phyloP scores from a whole-genome alignment of 2,888 invertebrate species.

The Torymus tubicola region DNA sequence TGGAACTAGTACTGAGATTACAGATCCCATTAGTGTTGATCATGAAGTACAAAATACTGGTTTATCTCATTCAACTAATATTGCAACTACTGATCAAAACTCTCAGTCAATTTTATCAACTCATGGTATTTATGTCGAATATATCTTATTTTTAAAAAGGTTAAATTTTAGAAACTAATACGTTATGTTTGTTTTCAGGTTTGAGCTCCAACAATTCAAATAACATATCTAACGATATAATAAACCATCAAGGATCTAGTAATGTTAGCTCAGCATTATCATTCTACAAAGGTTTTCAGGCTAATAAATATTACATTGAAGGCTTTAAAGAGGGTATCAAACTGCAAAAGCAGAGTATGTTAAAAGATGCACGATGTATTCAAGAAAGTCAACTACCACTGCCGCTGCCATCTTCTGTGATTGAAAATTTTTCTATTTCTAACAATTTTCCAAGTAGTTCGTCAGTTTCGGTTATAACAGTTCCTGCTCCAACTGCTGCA shows the following conservation, averaged over 20 bases:
- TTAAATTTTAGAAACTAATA: constrained; percentile 29
- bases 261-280: constrained; percentile 70
- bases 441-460: constrained; percentile 64
- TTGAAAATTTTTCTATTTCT: constrained; percentile 66
- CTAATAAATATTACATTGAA: constrained; percentile 63
- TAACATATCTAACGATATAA: constrained; percentile 66
- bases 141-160: not conserved
- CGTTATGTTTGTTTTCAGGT: constrained; percentile 37
- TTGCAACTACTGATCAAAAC: constrained; percentile 77
- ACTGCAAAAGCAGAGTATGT: constrained; percentile 49
- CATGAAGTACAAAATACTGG: constrained; percentile 9
- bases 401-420: constrained; percentile 63
- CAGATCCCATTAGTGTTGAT: constrained; percentile 45
- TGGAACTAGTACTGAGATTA: constrained; percentile 66
- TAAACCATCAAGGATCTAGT: constrained; percentile 71
- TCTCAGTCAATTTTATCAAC: constrained; percentile 64
- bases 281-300: constrained; percentile 77
- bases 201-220: not conserved
- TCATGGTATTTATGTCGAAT: constrained; percentile 63
- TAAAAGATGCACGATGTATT: constrained; percentile 52
- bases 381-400: constrained; percentile 63
- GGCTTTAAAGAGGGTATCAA: constrained; percentile 44
- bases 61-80: constrained; percentile 55
- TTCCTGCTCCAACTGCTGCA: constrained; percentile 62
- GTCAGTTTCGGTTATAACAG: constrained; percentile 62